Percentiles rank a stretch among this genome's conserved stretches.
Conservation (phyloP, 2,113 vertebrate genomes). For the Pao palembangensis region DNA sequence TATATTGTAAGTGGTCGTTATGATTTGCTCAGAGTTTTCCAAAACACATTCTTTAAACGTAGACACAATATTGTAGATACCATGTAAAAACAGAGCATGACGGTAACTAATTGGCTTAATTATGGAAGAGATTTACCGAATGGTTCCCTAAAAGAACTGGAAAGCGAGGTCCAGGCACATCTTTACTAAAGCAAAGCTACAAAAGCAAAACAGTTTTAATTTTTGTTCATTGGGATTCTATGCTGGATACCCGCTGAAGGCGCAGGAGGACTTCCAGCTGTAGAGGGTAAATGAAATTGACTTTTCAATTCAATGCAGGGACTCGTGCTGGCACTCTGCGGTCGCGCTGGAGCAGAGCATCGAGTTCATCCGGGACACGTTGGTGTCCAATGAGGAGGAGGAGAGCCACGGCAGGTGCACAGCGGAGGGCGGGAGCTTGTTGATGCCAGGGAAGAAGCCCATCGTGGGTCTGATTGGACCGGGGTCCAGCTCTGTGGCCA, state of each 20-base stretch:
- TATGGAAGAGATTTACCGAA: no score
- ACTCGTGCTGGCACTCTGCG: slow-evolving; percentile 98
- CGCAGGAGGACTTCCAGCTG: no score
- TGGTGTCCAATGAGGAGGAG: slow-evolving; percentile 91
- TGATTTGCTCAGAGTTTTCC: background rate
- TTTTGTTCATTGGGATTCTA: no score
- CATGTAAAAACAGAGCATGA: no score
- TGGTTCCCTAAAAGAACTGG: no score
- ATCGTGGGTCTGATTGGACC: slow-evolving; percentile 97
- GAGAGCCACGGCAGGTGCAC: slow-evolving; percentile 85
- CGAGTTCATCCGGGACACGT: slow-evolving; percentile 96
- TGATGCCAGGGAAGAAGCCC: slow-evolving; percentile 88
- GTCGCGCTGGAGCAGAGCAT: slow-evolving; percentile 98
- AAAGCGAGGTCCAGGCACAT: no score
- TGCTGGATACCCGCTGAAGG: no score
- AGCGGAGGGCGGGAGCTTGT: slow-evolving; percentile 69
- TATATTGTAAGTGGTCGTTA: background rate
- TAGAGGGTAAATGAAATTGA: background rate
- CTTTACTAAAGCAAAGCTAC: no score
- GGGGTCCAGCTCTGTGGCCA: slow-evolving; percentile 97
- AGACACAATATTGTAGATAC: background rate
- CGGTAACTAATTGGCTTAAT: no score
- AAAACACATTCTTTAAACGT: background rate
- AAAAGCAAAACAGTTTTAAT: no score
- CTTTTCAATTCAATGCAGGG: slow-evolving; percentile 61